Percentiles rank a stretch among this genome's conserved stretches.
Conservation (phyloP, 2,888 invertebrate species). For the Congeria kusceri region DNA sequence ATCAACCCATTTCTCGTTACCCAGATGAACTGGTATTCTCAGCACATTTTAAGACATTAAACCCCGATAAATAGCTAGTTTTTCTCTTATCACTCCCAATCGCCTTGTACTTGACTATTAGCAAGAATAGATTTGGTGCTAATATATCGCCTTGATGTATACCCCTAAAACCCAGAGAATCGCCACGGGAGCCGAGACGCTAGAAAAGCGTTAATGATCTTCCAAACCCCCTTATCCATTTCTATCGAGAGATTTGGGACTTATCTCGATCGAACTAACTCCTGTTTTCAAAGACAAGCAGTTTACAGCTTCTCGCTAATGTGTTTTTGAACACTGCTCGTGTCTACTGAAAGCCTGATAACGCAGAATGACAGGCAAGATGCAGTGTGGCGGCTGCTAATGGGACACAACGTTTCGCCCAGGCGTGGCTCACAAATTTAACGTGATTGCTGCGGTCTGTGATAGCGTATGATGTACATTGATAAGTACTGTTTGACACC, state of each 20-base stretch:
- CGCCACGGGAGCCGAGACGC: conserved; percentile 1
- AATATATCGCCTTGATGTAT: conserved; percentile 7
- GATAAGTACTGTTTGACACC: too few relatives aligned
- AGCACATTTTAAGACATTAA: conserved; percentile 10
- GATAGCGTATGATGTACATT: too few relatives aligned
- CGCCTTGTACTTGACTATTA: conserved; percentile 1
- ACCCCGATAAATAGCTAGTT: not conserved
- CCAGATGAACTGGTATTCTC: not conserved
- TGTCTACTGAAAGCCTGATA: not conserved
- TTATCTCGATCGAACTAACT: not conserved
- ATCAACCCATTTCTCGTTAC: conserved; percentile 1
- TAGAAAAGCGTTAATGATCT: conserved; percentile 3
- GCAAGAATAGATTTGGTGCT: conserved; percentile 2
- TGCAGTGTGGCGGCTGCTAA: too few relatives aligned
- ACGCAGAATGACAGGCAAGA: too few relatives aligned
- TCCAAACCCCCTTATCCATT: not conserved
- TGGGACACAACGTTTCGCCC: too few relatives aligned
- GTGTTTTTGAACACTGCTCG: conserved; percentile 30
- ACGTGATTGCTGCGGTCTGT: too few relatives aligned
- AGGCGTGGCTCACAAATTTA: too few relatives aligned
- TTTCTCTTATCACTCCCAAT: not conserved
- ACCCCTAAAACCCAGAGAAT: not conserved
- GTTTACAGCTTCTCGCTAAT: conserved; percentile 38
- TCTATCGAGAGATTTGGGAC: not conserved
- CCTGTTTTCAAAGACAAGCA: conserved; percentile 9